Evolutionary conservation across 1,140 invertebrate genomes (phyloP).

Genomic region (Drosophila elegans): DNA sequence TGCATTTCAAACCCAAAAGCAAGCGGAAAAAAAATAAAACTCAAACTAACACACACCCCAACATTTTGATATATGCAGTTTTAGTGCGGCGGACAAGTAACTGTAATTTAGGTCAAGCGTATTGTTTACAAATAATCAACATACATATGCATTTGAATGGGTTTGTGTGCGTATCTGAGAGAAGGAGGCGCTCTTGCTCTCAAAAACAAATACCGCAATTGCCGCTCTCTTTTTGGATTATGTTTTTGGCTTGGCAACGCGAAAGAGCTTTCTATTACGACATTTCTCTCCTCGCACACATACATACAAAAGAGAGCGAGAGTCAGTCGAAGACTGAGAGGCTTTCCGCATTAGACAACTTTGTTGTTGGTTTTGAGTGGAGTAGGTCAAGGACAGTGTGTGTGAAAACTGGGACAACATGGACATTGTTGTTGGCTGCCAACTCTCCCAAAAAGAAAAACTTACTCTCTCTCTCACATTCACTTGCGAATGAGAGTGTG

Average conservation of each 20-base stretch:
- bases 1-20: constrained; percentile 68
- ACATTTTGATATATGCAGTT: constrained; percentile 37
- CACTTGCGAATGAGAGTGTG: constrained; percentile 13
- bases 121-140: constrained; percentile 85
- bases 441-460: constrained; percentile 63
- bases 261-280: constrained; percentile 80
- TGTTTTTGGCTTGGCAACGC: constrained; percentile 66
- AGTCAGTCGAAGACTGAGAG: constrained; percentile 45
- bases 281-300: constrained; percentile 55
- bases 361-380: constrained; percentile 67
- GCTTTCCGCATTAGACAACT: constrained; percentile 76
- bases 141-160: constrained; percentile 37
- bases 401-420: constrained; percentile 84
- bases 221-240: constrained; percentile 36
- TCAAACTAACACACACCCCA: constrained; percentile 30
- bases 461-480: constrained; percentile 45
- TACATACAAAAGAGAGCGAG: constrained; percentile 28
- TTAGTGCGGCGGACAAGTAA: constrained; percentile 77
- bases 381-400: constrained; percentile 85
- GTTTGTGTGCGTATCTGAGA: constrained; percentile 28
- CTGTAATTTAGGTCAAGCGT: constrained; percentile 85
- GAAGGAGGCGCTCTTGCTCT: constrained; percentile 20
- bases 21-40: constrained; percentile 35
- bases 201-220: constrained; percentile 39
- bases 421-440: constrained; percentile 71